Evolutionary conservation across 2,888 invertebrate genomes (phyloP), one percentile per base, ranked within the genome.

Genomic region (Imbricaverruca yamaguchii): DNA sequence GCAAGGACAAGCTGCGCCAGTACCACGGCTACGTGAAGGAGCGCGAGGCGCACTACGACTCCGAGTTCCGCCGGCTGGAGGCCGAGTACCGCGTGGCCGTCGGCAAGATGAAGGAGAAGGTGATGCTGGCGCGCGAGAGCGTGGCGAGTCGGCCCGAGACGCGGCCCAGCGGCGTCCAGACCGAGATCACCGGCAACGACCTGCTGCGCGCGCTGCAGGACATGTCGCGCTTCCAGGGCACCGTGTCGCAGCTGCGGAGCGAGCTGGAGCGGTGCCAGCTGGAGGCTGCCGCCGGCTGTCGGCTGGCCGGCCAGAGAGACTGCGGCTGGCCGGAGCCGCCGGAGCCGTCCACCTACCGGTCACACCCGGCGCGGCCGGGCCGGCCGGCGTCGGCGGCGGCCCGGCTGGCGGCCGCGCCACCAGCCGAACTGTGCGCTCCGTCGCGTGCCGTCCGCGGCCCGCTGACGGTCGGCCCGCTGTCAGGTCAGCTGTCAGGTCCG

Each of bases 21-120:
- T 74, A 74, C 74, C 74, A 74, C 74, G 74, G 74, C 74, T 74
- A 74, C 74, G 74, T 74, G 18, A 74, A 74, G 74, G 74, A 74
- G 74, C 74, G 74, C 53, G 74, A 74, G 74, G 21, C 9, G 18
- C 74, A 74, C 74, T 74, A 74, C 74, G 74, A 74, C 53, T n/a
- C 18, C 53, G 74, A 74, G 74, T 74, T 74, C 74, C 74, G 74
- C 53, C 74, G 74, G 8, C 39, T 74, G 18, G 74, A 74, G 74
- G 74, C 74, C 18, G 74, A 74, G 74, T 74, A 74, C 74, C 74
- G 74, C 53, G 53, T 74, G 74, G 74, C 74, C 18, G 74, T 74
- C 53, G 74, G 74, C 53, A 74, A 74, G 74, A 74, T 74, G 74
- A 74, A 74, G 53, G 74, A 74, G 74, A 74, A 74, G 74, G 74